Conservation (phyloP, 2,113 vertebrate species). For the Gopherus flavomarginatus region DNA sequence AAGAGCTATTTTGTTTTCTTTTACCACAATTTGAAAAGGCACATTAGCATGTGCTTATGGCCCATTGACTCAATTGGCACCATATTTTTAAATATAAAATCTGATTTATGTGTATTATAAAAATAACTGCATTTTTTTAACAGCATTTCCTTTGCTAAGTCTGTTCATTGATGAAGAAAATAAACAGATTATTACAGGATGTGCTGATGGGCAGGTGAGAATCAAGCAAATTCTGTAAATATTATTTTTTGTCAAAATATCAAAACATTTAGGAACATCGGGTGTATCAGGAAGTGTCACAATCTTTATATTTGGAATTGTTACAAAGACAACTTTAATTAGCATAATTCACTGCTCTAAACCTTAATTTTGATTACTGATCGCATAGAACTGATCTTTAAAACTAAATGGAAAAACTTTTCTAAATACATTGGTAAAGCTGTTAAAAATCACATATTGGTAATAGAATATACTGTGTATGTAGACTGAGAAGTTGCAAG, state of each 20-base stretch:
- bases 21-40: neutral
- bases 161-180: conserved; percentile 77
- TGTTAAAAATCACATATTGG: neutral
- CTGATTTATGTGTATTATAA: neutral
- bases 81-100: neutral
- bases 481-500: neutral
- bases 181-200: conserved; percentile 83
- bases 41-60: neutral
- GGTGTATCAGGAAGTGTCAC: neutral
- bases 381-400: neutral
- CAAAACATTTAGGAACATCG: neutral
- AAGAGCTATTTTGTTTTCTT: neutral
- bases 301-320: neutral
- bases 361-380: neutral
- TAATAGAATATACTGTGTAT: neutral
- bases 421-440: neutral
- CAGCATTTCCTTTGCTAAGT: conserved; percentile 86
- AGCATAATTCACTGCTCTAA: neutral
- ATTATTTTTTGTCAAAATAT: neutral
- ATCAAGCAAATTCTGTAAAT: neutral
- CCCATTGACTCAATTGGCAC: neutral
- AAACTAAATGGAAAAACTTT: neutral
- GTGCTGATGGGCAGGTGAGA: conserved; percentile 86
- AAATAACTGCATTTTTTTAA: neutral
- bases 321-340: neutral